A percentile compares a stretch with the other conserved stretches of the same genome.
phyloP scores from a whole-genome alignment of 2,113 vertebrate species.

The Pao palembangensis region DNA sequence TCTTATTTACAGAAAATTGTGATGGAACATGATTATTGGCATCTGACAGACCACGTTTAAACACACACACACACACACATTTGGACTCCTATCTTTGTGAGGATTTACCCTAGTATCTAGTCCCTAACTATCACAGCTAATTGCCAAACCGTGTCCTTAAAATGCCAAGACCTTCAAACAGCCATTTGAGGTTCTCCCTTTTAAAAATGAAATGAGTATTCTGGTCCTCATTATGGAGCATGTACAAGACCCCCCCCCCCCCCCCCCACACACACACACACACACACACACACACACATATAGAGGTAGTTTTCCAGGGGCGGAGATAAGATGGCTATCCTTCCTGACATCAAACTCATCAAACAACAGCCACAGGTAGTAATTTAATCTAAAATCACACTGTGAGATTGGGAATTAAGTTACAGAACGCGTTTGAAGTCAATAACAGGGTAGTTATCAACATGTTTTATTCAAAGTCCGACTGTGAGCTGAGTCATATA shows the following conservation, averaged over 20 bases:
- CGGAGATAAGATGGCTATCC: neutral
- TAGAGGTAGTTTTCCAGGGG: neutral
- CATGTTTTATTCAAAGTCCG: conserved; percentile 5
- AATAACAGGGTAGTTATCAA: conserved; percentile 12
- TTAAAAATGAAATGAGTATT: too few relatives aligned
- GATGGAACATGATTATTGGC: conserved; percentile 39
- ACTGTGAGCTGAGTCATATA: conserved; percentile 6
- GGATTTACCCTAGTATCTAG: too few relatives aligned
- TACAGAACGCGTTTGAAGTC: conserved; percentile 11
- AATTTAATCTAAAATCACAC: neutral
- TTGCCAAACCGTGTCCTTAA: too few relatives aligned
- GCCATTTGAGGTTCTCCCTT: too few relatives aligned
- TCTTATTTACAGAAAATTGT: conserved; percentile 17
- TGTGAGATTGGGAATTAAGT: neutral
- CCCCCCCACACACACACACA: too few relatives aligned
- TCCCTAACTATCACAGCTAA: too few relatives aligned
- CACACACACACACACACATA: neutral
- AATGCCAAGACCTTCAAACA: too few relatives aligned
- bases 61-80: neutral
- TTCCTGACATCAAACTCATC: neutral
- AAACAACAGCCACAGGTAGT: neutral
- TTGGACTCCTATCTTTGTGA: neutral
- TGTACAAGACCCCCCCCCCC: too few relatives aligned
- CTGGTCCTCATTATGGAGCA: too few relatives aligned
- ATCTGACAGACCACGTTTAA: conserved; percentile 6